Percentiles rank a stretch among this genome's conserved stretches.
phyloP scores from a whole-genome alignment of 2,888 invertebrate species.

The Eupelmus urozonus region DNA sequence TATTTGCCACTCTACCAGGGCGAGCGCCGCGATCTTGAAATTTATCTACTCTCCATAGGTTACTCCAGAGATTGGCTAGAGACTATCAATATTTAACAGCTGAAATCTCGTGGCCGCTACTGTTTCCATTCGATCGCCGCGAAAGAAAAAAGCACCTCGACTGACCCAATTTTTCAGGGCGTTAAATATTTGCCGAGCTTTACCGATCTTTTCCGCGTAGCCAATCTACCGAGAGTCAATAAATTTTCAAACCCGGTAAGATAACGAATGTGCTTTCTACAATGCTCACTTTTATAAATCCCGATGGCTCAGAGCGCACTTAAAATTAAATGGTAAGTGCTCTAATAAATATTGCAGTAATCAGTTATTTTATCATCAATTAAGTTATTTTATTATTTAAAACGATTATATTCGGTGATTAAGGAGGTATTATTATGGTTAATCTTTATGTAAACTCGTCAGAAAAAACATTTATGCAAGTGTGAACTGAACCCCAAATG shows the following conservation, averaged over 20 bases:
- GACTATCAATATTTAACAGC: conserved; percentile 45
- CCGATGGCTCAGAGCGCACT: too few relatives aligned
- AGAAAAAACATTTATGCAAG: too few relatives aligned
- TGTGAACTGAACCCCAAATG: too few relatives aligned
- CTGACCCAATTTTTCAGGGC: conserved; percentile 48
- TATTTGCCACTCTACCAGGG: background rate
- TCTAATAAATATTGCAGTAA: too few relatives aligned
- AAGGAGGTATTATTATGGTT: too few relatives aligned
- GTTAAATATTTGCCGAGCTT: conserved; percentile 42
- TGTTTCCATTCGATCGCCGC: background rate
- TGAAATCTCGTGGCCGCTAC: conserved; percentile 16
- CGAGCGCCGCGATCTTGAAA: conserved; percentile 25
- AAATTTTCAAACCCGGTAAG: conserved; percentile 20
- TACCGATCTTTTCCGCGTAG: conserved; percentile 2
- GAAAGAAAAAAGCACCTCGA: conserved; percentile 25
- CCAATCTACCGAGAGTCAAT: conserved; percentile 42
- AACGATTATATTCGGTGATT: too few relatives aligned
- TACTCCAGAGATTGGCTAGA: conserved; percentile 37
- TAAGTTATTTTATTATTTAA: too few relatives aligned
- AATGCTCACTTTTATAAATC: too few relatives aligned
- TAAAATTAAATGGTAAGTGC: too few relatives aligned
- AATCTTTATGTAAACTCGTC: too few relatives aligned
- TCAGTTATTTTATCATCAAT: too few relatives aligned
- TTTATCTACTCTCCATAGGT: conserved; percentile 34
- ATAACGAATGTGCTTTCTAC: conserved; percentile 1